Evolutionary conservation across 1,140 invertebrate genomes (phyloP), one percentile per base, ranked within the genome.

Genomic region (Zaprionus lachaisei): DNA sequence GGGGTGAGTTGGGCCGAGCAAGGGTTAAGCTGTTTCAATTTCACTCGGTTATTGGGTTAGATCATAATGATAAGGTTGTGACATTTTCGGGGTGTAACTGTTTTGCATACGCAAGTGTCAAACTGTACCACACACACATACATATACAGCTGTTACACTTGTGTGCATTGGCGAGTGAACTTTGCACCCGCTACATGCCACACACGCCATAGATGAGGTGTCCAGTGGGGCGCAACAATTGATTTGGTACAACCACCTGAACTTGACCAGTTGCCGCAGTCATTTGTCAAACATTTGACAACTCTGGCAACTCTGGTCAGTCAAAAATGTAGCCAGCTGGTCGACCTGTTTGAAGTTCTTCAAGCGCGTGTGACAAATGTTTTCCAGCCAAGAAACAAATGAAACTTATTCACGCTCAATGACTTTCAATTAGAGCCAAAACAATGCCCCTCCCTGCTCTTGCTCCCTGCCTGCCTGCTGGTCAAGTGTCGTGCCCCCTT

Each of bases 11-110:
- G 47, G 47, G 20, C 67, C 17, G 38, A 5, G 20, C 79, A 85
- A 90, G 85, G 85, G 85, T 90, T 90, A 90, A 90, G 84, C 84
- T 90, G 85, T 87, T 89, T 84, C 84, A 84, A 87, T 90, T 89
- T 84, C 84, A 81, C 75, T 72, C 75, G 76, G 74, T 87, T 83
- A 87, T 87, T 87, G 89, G 85, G 78, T 84, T 72, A 89, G 74
- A 76, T 75, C 77, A 83, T 83, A 87, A 87, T 84, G 84, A 89
- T 89, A 84, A 87, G 84, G 77, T 90, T 90, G 78, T 87, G 85
- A 84, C 84, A 87, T 65, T 24, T 66, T 38, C 72, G 81, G 72
- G 80, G 44, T 65, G 63, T 49, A 67, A 57, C 34, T 37, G 41
- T 56, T 75, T 75, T 75, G 60, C 67, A 70, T 70, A 54, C 22